A percentile compares a stretch with the other conserved stretches of the same genome.
These are phyloP conservation scores for Nestor notabilis DNA, from an alignment of 2,113 vertebrate genomes.

Conservation along the genomic window DNA sequence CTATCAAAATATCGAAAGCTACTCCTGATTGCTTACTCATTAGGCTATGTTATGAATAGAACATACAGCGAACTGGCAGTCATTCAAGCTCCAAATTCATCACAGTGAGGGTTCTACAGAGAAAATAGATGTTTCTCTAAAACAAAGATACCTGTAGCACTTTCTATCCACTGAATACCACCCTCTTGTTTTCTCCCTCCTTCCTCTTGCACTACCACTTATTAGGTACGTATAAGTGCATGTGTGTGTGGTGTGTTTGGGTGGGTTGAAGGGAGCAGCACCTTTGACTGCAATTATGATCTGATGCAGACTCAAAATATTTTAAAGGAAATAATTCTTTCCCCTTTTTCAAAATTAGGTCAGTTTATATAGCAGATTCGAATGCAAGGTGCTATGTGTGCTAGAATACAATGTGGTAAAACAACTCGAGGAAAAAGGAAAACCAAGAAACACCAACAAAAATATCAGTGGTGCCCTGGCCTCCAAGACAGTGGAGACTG, in stretches of 20 bases:
- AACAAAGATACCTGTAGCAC: background rate
- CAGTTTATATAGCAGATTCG: background rate
- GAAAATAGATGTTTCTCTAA: background rate
- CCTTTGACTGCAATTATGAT: background rate
- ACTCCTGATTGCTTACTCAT: background rate
- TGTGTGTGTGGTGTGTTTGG: accelerated
- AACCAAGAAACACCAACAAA: background rate
- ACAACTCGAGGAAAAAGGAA: background rate
- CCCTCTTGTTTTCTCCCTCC: background rate
- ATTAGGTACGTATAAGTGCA: too few relatives aligned
- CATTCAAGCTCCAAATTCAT: background rate
- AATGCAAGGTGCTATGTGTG: background rate
- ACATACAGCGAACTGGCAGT: background rate
- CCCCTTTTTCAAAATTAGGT: background rate
- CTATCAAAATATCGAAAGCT: background rate
- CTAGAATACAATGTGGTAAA: background rate
- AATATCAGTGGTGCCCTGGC: background rate
- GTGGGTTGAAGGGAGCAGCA: background rate
- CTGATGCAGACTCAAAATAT: background rate
- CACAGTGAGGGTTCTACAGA: background rate
- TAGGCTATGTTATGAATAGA: background rate
- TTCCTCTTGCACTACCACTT: background rate
- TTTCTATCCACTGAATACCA: background rate
- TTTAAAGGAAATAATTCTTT: background rate
- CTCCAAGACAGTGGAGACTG: background rate